phyloP scores from a whole-genome alignment of 2,113 vertebrate species.

The Glaucidium brasilianum region DNA sequence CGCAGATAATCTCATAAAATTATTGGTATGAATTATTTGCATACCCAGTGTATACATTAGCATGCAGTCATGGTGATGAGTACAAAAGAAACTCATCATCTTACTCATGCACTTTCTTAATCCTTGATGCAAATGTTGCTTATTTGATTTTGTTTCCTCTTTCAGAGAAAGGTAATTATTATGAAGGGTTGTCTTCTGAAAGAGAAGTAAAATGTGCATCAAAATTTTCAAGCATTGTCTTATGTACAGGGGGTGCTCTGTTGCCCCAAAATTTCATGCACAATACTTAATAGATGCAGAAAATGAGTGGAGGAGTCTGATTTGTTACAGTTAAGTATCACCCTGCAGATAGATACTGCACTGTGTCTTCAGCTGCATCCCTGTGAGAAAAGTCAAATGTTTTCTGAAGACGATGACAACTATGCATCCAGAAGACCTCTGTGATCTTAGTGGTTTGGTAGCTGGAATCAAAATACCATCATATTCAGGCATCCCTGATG shows the following conservation, averaged over 20 bases:
- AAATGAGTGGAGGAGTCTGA: neutral
- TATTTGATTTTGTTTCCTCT: neutral
- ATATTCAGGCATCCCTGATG: neutral
- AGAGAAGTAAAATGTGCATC: neutral
- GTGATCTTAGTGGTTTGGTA: neutral
- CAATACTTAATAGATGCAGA: neutral
- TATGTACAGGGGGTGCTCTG: fast-evolving
- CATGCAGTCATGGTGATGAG: neutral
- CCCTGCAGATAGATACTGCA: neutral
- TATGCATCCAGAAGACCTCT: neutral
- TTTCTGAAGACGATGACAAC: neutral
- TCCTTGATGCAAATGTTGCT: neutral
- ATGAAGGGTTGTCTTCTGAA: neutral
- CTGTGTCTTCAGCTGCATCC: neutral
- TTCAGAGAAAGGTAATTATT: neutral
- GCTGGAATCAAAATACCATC: neutral
- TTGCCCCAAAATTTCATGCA: neutral
- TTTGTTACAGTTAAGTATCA: neutral
- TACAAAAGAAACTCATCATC: neutral
- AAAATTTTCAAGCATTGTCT: neutral
- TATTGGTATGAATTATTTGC: neutral
- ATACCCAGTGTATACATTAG: neutral
- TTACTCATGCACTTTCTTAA: neutral
- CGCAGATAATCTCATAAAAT: neutral
- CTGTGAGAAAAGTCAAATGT: neutral